These are phyloP conservation scores for Torymus aiolomorphi DNA, from an alignment of 2,888 invertebrate genomes.

Conservation along the genomic window DNA sequence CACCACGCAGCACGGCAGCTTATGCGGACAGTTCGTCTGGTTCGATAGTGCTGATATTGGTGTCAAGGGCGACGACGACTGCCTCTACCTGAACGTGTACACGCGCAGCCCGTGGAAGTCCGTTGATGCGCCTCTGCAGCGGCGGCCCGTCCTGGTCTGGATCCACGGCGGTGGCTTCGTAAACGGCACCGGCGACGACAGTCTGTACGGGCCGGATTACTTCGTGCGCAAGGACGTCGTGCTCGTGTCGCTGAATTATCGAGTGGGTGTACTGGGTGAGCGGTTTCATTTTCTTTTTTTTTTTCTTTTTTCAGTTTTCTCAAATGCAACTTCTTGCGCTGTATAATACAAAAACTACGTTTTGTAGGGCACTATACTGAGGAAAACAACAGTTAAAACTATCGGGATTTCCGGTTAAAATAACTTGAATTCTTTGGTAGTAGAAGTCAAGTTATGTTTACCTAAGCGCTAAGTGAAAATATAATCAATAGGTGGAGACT, in stretches of 20 bases:
- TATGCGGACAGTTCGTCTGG: slow-evolving; percentile 9
- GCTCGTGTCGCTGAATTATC: slow-evolving; percentile 70
- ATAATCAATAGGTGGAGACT: too few relatives aligned
- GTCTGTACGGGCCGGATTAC: slow-evolving; percentile 66
- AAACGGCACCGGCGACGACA: slow-evolving; percentile 62
- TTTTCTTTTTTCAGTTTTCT: too few relatives aligned
- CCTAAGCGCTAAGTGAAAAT: too few relatives aligned
- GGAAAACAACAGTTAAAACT: too few relatives aligned
- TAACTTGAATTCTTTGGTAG: too few relatives aligned
- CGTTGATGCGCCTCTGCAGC: background rate
- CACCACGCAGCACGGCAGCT: slow-evolving; percentile 65
- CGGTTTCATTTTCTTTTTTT: too few relatives aligned
- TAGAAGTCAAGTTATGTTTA: too few relatives aligned
- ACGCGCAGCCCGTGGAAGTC: slow-evolving; percentile 41
- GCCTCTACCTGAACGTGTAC: slow-evolving; percentile 65
- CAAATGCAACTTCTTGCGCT: too few relatives aligned
- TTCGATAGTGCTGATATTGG: background rate
- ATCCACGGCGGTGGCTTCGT: slow-evolving; percentile 64
- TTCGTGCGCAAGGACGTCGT: slow-evolving; percentile 66
- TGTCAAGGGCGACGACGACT: slow-evolving; percentile 60
- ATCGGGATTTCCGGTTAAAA: too few relatives aligned
- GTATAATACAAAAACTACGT: too few relatives aligned
- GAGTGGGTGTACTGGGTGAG: slow-evolving; percentile 63
- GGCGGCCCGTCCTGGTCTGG: slow-evolving; percentile 63
- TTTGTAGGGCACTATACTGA: too few relatives aligned